phyloP scores from a whole-genome alignment of 2,888 invertebrate genomes.

The Campopleginae sp. region DNA sequence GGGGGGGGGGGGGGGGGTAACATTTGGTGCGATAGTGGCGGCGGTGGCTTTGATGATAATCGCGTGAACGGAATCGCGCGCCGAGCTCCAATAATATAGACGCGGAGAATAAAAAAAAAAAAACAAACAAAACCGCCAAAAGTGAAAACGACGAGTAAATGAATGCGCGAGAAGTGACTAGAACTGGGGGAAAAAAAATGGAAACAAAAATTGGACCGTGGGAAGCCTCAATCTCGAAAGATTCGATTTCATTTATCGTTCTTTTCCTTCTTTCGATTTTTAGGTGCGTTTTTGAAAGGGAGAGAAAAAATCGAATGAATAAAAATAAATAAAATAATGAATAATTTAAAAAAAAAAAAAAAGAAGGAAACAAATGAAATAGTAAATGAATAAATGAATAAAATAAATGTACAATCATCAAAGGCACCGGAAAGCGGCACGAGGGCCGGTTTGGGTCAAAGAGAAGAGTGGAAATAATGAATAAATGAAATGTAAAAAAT shows the following conservation, averaged over 20 bases:
- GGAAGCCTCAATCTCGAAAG: conserved; percentile 13
- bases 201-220: conserved; percentile 38
- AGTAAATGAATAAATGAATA: no score
- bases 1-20: neutral
- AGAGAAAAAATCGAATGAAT: neutral
- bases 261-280: neutral
- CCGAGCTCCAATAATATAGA: conserved; percentile 8
- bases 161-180: neutral
- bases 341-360: no score
- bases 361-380: conserved; percentile 30
- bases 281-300: neutral
- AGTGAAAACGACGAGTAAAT: neutral
- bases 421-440: no score
- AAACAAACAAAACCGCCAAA: neutral
- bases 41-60: conserved; percentile 6
- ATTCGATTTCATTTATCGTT: neutral
- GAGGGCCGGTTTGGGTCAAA: no score
- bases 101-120: neutral
- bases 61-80: conserved; percentile 26
- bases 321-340: conserved; percentile 19
- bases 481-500: no score
- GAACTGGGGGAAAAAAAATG: neutral
- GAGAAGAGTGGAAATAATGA: no score
- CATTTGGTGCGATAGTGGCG: conserved; percentile 1
- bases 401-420: no score